phyloP scores from a whole-genome alignment of 2,797 vertebrate genomes.

The Pristis pectinata region DNA sequence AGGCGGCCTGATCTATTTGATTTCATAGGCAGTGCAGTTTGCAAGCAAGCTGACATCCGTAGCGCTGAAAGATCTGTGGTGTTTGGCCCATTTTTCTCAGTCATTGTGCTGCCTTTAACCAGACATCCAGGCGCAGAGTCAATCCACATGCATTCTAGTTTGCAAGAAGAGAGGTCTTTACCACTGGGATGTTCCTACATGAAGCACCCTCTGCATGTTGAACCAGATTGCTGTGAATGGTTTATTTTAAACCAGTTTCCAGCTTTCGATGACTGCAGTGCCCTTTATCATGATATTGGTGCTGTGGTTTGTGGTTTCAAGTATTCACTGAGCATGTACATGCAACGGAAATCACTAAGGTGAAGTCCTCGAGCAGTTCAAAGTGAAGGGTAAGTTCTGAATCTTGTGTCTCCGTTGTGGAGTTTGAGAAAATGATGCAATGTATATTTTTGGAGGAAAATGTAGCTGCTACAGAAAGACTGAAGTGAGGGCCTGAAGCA shows the following conservation, averaged over 20 bases:
- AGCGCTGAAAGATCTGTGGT: no score
- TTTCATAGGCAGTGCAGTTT: no score
- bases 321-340: neutral
- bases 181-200: neutral
- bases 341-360: neutral
- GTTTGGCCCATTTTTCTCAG: neutral
- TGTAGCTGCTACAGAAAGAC: neutral
- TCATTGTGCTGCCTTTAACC: neutral
- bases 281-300: neutral
- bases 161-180: neutral
- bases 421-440: neutral
- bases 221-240: neutral
- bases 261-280: neutral
- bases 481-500: neutral
- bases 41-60: no score
- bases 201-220: neutral
- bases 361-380: neutral
- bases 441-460: neutral
- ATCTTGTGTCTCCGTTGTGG: neutral
- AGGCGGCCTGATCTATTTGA: no score
- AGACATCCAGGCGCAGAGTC: no score
- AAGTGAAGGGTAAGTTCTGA: neutral
- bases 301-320: conserved; percentile 18
- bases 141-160: neutral
- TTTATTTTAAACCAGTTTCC: neutral